Base-by-base conservation (phyloP, 2,797 vertebrate species). In the Thamnophis elegans region DNA sequence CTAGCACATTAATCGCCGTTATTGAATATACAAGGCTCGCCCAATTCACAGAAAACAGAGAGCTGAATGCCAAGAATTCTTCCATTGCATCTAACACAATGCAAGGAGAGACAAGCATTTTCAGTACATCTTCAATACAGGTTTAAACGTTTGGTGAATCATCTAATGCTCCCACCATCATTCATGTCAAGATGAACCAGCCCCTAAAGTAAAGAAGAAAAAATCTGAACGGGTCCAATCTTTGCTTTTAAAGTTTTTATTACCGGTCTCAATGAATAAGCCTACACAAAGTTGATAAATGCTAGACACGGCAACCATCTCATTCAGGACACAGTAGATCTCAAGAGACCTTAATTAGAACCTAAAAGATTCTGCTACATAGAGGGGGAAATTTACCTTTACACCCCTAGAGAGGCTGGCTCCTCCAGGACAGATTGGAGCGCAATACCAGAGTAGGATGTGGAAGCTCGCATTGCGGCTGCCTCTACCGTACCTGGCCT, bases 341-440 rank as follows among this genome's bases (percentile, higher is more conserved):
- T 82, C 10, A 25, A 25, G 78, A 82, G 42, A 25, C 22, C 78
- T 82, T 47, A 82, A 47, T 82, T 82, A 6, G 42, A 47, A 82
- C 55, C 42, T 85, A 93, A 85, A 94, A 85, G 85, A 60, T 89
- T 90, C 90, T 93, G 94, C 92, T 95, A 82, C 4, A n/a, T 89
- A 6, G 65, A 94, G 56, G 92, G 58, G 59, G 7, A 89, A 94
- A 89, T 93, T 96, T 96, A 96, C 95, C 95, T 96, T 95, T 89
- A 92, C 55, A 92, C 20, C 94, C 88, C 91, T 93, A 93, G 92
- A 96, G 94, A 96, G 95, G 95, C 95, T 92, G 96, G 90, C 85
- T 95, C 94, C 95, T 91, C 85, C 94, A 96, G 92, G 95, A 92
- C 91, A 85, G 53, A 56, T 73, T 53, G 5, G 62, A 96, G 92